A percentile compares a stretch with the other conserved stretches of the same genome.
phyloP scores from a whole-genome alignment of 2,113 vertebrate genomes.

The Globicephala melas region DNA sequence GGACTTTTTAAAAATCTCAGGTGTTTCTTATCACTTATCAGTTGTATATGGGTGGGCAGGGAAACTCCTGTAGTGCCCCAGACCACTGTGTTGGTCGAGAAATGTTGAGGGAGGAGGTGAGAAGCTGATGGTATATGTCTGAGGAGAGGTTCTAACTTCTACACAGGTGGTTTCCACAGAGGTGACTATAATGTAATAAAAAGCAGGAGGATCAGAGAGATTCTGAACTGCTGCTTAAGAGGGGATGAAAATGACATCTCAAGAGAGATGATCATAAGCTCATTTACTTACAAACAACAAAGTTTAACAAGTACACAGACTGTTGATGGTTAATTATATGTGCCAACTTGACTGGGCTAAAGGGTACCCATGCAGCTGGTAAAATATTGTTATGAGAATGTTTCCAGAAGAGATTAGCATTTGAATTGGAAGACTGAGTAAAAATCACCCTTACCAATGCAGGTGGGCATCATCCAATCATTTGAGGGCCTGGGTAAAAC shows the following conservation, averaged over 20 bases:
- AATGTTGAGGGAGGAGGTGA: not conserved
- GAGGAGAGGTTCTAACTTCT: not conserved
- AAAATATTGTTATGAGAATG: not conserved
- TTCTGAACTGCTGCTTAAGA: not conserved
- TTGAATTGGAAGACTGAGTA: not conserved
- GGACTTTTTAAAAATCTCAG: not conserved
- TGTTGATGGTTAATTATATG: not conserved
- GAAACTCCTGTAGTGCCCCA: not conserved
- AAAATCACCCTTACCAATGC: not conserved
- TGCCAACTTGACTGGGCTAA: not conserved
- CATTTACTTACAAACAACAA: not conserved
- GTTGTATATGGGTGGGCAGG: not conserved
- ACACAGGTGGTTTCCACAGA: not conserved
- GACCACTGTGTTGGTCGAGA: not conserved
- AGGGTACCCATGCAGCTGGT: not conserved
- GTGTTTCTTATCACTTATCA: not conserved
- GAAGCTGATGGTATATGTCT: not conserved
- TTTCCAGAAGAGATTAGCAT: not conserved
- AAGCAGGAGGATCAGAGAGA: not conserved
- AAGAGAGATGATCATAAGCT: not conserved
- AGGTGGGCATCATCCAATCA: not conserved
- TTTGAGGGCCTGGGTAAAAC: not conserved
- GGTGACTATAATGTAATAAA: not conserved
- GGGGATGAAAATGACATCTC: not conserved
- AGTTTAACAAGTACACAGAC: not conserved